Conservation (phyloP, 2,888 invertebrate genomes). For the Orthosia incerta region DNA sequence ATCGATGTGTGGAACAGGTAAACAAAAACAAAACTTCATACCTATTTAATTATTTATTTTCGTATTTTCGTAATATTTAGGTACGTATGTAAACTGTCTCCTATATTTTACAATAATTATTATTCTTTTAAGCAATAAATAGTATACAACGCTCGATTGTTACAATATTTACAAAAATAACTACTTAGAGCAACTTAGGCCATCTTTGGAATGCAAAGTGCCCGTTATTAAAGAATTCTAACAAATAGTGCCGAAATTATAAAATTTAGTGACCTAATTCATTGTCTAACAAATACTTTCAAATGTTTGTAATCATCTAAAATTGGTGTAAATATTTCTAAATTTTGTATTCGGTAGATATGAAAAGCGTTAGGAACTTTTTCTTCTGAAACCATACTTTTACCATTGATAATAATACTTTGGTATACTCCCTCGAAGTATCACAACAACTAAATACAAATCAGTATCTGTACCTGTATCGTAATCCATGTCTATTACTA, state of each 20-base stretch:
- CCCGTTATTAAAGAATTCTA: constrained; percentile 54
- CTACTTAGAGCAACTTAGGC: constrained; percentile 54
- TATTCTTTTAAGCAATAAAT: constrained; percentile 82
- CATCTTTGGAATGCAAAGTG: constrained; percentile 57
- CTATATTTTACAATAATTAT: constrained; percentile 78
- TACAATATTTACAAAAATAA: constrained; percentile 83
- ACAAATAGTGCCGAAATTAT: constrained; percentile 63
- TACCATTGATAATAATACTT: constrained; percentile 78
- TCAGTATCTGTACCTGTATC: constrained; percentile 28
- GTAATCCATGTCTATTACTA: constrained; percentile 47
- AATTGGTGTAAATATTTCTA: constrained; percentile 58
- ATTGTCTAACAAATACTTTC: constrained; percentile 55
- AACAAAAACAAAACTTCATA: constrained; percentile 37
- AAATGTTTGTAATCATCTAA: constrained; percentile 47
- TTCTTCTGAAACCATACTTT: constrained; percentile 74
- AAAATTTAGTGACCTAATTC: constrained; percentile 58
- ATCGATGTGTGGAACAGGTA: neutral
- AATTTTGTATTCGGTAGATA: constrained; percentile 59
- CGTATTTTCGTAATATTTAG: constrained; percentile 72
- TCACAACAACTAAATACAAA: constrained; percentile 58
- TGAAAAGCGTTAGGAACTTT: constrained; percentile 81
- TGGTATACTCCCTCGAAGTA: constrained; percentile 75
- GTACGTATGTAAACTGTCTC: constrained; percentile 79
- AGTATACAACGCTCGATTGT: constrained; percentile 80
- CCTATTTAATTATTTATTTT: constrained; percentile 66